These are phyloP conservation scores for Coenobita brevimanus DNA, from an alignment of 1,140 invertebrate genomes.

Conservation along the genomic window DNA sequence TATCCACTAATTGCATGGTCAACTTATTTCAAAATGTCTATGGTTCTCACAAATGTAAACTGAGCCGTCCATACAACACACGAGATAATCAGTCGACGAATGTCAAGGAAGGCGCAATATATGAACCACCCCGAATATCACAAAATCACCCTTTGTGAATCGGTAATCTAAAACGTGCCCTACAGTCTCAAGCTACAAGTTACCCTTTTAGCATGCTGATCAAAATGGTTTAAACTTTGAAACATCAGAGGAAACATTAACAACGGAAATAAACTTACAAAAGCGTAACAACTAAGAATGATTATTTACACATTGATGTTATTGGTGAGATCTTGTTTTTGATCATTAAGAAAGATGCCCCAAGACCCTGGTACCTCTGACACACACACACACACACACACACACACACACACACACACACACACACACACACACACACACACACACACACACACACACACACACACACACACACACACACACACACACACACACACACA, in stretches of 20 bases:
- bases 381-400: neutral
- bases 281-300: conserved; percentile 29
- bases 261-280: conserved; percentile 32
- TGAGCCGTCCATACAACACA: no score
- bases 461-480: no score
- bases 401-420: no score
- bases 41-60: no score
- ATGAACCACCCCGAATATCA: no score
- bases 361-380: neutral
- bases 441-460: no score
- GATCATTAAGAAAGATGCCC: conserved; percentile 38
- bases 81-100: no score
- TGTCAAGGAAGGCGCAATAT: no score
- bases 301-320: conserved; percentile 35
- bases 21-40: no score
- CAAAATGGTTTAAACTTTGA: conserved; percentile 28
- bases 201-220: conserved; percentile 20
- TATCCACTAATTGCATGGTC: no score
- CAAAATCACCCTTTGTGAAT: neutral
- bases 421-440: no score
- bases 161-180: neutral
- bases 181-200: conserved; percentile 16
- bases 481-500: no score
- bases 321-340: conserved; percentile 40
- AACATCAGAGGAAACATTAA: conserved; percentile 19